A percentile compares a stretch with the other conserved stretches of the same genome.
These are phyloP conservation scores for Ceyx melanurus DNA, from an alignment of 2,113 vertebrate genomes.

Conservation along the genomic window DNA sequence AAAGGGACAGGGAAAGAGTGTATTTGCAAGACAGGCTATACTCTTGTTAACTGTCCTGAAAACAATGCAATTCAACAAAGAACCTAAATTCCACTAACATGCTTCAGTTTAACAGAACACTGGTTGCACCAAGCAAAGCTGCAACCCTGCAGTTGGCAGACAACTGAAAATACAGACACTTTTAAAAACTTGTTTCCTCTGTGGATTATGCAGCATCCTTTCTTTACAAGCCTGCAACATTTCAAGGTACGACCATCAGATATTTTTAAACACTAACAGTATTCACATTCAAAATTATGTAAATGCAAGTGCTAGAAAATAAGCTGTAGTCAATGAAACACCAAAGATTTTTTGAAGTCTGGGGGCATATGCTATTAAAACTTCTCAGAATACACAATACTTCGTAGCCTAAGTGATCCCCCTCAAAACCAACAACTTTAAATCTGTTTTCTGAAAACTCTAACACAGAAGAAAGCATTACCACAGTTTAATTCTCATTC, in stretches of 20 bases:
- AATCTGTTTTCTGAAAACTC: not conserved
- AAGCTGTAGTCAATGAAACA: not conserved
- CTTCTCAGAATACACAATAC: not conserved
- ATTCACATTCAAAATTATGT: not conserved
- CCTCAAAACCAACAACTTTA: not conserved
- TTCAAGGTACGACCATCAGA: not conserved
- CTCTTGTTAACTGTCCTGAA: accelerated
- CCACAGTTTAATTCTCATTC: not conserved
- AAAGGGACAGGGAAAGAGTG: not conserved
- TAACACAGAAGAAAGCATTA: not conserved
- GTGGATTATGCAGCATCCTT: not conserved
- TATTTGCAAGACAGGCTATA: not conserved
- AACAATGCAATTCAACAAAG: not conserved
- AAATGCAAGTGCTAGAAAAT: not conserved
- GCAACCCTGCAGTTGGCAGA: not conserved
- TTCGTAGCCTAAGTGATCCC: not conserved
- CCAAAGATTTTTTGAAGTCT: not conserved
- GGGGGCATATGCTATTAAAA: not conserved
- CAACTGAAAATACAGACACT: not conserved
- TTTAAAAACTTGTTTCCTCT: not conserved
- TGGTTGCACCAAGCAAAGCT: not conserved
- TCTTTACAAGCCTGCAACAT: accelerated
- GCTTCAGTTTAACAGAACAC: not conserved
- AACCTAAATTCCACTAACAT: not conserved
- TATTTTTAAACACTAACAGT: not conserved